Evolutionary conservation across 2,113 vertebrate genomes (phyloP), one percentile per base, ranked within the genome.

Genomic region (Anser brachyrhynchus): DNA sequence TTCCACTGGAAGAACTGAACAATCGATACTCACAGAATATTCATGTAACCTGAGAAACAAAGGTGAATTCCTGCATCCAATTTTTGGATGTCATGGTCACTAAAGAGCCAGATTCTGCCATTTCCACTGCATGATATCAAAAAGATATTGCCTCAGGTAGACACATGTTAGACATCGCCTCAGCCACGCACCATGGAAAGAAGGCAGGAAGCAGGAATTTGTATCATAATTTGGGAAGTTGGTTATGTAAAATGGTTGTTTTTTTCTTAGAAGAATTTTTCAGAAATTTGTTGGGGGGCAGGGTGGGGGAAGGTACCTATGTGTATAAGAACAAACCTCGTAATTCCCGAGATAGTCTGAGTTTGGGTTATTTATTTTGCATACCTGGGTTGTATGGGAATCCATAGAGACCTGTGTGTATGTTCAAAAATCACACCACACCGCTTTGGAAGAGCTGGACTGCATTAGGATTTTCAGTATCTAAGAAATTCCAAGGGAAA

Each of bases 1-100:
- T 94, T 96, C 88, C 82, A 57, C 51, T 71, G 87, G 93, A 97
- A 87, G 89, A 96, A 85, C 79, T n/a, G 70, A 96, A 92, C 66
- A 49, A 95, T 95, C 92, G 14, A 66, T 96, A 97, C 73, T 90
- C 37, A n/a, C 94, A 93, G 95, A 95, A 97, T 92, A 93, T 86
- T 97, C 94, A 91, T 96, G 96, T 97, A 95, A 95, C 77, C 92
- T 95, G 6, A 66, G 74, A 73, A 95, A 86, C 82, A 92, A 83
- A 95, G 94, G 89, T 93, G 95, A 97, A 96, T 67, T 91, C 65
- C 79, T 96, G 87, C 95, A 92, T 95, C 90, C 93, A 70, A 84
- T 93, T 90, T 94, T 93, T 92, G 89, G 91, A 92, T 91, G 90
- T 82, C 51, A 33, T 86, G 92, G 90, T 78, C 95, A 92, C 88